These are phyloP conservation scores for Leucophora obtusa DNA, from an alignment of 2,888 invertebrate species.

Conservation along the genomic window DNA sequence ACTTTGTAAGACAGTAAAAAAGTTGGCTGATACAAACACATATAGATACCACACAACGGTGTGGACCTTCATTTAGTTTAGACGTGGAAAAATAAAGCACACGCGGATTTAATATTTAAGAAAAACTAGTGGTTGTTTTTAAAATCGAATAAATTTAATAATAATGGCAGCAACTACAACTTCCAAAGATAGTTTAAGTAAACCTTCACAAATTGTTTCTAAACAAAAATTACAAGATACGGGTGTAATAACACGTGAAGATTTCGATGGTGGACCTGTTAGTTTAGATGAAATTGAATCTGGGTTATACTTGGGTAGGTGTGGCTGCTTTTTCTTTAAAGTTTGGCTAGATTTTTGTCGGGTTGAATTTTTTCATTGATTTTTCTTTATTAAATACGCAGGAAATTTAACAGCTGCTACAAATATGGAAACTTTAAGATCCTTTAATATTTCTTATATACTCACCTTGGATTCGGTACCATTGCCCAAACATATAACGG, in stretches of 20 bases:
- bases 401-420: slow-evolving; percentile 90
- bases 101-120: neutral
- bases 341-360: neutral
- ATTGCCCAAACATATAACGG: slow-evolving; percentile 85
- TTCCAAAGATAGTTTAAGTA: slow-evolving; percentile 3
- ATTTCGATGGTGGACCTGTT: slow-evolving; percentile 78
- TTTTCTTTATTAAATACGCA: slow-evolving; percentile 68
- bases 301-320: slow-evolving; percentile 76
- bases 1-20: neutral
- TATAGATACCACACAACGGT: slow-evolving; percentile 52
- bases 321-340: neutral
- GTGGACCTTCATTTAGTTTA: slow-evolving; percentile 31
- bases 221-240: slow-evolving; percentile 59
- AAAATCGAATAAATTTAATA: neutral
- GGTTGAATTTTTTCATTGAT: neutral
- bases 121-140: neutral
- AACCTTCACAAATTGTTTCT: slow-evolving; percentile 25
- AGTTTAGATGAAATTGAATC: slow-evolving; percentile 77
- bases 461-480: slow-evolving; percentile 92
- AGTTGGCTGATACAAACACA: slow-evolving; percentile 25
- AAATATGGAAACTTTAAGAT: slow-evolving; percentile 83
- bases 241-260: slow-evolving; percentile 73
- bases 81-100: neutral
- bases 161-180: slow-evolving; percentile 28
- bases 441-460: slow-evolving; percentile 86